Evolutionary conservation across 1,140 invertebrate genomes (phyloP).

Genomic region (Drosophila littoralis): DNA sequence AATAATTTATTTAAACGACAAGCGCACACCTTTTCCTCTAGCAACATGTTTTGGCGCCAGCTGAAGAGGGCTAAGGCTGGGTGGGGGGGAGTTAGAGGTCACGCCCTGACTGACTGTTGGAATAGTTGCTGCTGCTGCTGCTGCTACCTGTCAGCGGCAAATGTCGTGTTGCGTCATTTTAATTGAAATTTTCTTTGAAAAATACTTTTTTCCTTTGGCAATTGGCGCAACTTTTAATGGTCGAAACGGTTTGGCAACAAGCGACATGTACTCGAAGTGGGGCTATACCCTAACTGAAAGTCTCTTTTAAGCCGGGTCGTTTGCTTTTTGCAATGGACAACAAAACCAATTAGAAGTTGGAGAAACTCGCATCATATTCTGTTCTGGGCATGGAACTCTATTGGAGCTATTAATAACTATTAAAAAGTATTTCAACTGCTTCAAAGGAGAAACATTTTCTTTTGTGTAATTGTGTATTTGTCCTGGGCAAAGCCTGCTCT

Average conservation of each 20-base stretch:
- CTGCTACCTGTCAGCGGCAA: conserved; percentile 12
- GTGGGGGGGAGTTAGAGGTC: neutral
- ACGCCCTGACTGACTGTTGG: conserved; percentile 20
- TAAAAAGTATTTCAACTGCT: too few species aligned
- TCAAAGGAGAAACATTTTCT: too few species aligned
- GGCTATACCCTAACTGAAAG: neutral
- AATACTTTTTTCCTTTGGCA: conserved; percentile 21
- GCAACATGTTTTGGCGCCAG: conserved; percentile 5
- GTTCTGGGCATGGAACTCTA: neutral
- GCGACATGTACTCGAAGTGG: conserved; percentile 12
- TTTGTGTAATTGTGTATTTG: too few species aligned
- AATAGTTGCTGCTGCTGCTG: conserved; percentile 13
- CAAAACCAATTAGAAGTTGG: neutral
- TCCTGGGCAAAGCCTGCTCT: too few species aligned
- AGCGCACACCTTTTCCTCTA: conserved; percentile 65
- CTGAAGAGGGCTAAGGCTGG: neutral
- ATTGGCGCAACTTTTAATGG: conserved; percentile 29
- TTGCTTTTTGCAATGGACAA: neutral
- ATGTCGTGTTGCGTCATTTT: conserved; percentile 43
- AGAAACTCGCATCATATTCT: neutral
- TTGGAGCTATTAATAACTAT: too few species aligned
- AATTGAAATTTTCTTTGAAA: conserved; percentile 43
- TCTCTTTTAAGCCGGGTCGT: neutral
- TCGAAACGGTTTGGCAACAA: conserved; percentile 12
- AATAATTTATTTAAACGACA: conserved; percentile 84